phyloP scores from a whole-genome alignment of 2,113 vertebrate species.

The Muntiacus reevesi region DNA sequence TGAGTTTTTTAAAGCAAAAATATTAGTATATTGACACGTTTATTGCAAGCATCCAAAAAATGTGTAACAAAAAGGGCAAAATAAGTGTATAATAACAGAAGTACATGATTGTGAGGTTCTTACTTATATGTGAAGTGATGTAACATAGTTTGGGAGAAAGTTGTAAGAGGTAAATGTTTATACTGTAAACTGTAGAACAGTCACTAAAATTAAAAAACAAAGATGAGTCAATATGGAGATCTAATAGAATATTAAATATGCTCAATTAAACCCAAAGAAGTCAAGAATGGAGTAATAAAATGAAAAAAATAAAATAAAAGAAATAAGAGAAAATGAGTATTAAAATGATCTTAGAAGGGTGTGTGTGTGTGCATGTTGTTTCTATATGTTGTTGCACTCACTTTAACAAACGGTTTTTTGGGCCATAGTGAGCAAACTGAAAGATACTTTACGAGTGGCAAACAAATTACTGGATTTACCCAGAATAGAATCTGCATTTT shows the following conservation, averaged over 20 bases:
- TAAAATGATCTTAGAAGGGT: not conserved
- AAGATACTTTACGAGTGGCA: not conserved
- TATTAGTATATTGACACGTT: not conserved
- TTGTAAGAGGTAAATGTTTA: not conserved
- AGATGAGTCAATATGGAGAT: not conserved
- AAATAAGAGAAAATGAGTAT: not conserved
- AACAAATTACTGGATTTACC: not conserved
- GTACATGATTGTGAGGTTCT: not conserved
- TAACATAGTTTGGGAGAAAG: not conserved
- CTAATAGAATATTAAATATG: not conserved
- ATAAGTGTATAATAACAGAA: not conserved
- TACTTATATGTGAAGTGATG: not conserved
- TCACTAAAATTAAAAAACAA: not conserved
- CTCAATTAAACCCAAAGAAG: not conserved
- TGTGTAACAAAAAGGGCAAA: not conserved
- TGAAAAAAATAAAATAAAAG: not conserved
- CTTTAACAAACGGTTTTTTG: not conserved
- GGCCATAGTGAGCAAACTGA: not conserved
- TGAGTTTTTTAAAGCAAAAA: not conserved
- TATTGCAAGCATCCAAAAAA: not conserved
- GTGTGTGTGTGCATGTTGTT: not conserved
- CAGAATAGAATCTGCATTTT: not conserved
- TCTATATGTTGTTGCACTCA: not conserved
- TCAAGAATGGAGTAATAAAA: not conserved
- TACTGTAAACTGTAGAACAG: not conserved